Base-by-base conservation (phyloP, 2,888 invertebrate species). In the Tachina grossa region DNA sequence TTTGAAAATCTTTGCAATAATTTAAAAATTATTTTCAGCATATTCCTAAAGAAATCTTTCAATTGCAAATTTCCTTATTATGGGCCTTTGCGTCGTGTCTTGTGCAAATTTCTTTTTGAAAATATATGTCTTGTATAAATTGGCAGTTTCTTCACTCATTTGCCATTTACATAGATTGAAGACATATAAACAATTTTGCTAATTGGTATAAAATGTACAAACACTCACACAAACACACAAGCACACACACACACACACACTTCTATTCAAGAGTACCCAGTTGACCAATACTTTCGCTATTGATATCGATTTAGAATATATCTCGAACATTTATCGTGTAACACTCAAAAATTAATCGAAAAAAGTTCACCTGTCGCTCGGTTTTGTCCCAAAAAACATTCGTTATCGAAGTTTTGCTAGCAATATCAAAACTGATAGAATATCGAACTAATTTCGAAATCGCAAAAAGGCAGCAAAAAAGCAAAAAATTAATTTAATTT, bases 141-240 rank as follows among this genome's bases (percentile, higher is more conserved):
- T 85, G 85, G 85, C 85, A 85, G 82, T 83, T 85, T 79, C 80
- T 81, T 80, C 83, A 84, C 77, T 81, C 68, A 53, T 65, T 74
- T 74, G 74, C 69, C 69, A 77, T 83, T 72, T 77, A n/a, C n/a
- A n/a, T n/a, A 53, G 59, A 45, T 75, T 39, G 74, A 66, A 81
- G 83, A 83, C 83, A 86, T 61, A 86, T 51, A 86, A 83, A 84
- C 83, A 84, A 68, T 80, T 76, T 82, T 63, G 43, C 83, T 85
- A 85, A 85, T 85, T 85, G 85, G 83, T 83, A 47, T 66, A 77
- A 74, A 59, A 55, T 19, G 65, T 11, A 63, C 59, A 61, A 1
- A 2, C 9, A 47, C 22, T 16, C 11, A 45, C 43, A 76, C 19
- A 22, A 14, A 65, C 13, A n/a, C n/a, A n/a, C n/a, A 47, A 2